A percentile compares a stretch with the other conserved stretches of the same genome.
These are phyloP conservation scores for Napeogenes sylphis DNA, from an alignment of 2,888 invertebrate genomes.

Conservation along the genomic window DNA sequence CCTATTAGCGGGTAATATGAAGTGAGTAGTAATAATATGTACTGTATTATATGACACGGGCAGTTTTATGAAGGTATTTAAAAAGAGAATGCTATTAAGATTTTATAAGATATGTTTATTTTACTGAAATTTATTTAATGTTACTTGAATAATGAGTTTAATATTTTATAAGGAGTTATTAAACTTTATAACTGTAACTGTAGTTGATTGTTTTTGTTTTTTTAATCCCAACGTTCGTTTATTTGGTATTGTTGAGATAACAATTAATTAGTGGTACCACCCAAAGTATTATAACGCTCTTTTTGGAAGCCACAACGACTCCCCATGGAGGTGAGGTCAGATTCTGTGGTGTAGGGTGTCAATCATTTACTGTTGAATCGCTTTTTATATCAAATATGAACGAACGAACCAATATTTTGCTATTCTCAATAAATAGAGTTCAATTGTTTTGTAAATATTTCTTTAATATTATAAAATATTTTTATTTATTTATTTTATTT, in stretches of 20 bases:
- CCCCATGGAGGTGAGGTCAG: conserved; percentile 3
- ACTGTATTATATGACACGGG: background rate
- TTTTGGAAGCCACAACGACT: conserved; percentile 1
- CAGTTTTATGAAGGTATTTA: conserved; percentile 1
- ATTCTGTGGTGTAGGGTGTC: conserved; percentile 3
- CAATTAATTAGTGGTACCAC: conserved; percentile 5
- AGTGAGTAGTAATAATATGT: background rate
- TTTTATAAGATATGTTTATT: background rate
- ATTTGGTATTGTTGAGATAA: background rate
- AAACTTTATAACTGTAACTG: background rate
- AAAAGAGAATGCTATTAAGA: conserved; percentile 1
- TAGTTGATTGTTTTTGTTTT: background rate
- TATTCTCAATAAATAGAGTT: too few relatives aligned
- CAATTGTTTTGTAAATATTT: too few relatives aligned
- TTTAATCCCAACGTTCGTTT: background rate
- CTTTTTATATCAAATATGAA: too few relatives aligned
- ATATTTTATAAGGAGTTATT: background rate
- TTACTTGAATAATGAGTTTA: background rate
- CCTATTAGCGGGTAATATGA: conserved; percentile 3
- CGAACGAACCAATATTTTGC: too few relatives aligned
- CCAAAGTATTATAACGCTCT: conserved; percentile 1
- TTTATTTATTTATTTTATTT: too few relatives aligned
- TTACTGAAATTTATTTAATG: background rate
- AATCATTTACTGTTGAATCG: background rate
- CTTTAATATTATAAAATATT: too few relatives aligned